phyloP scores from a whole-genome alignment of 53 echinoderm and acorn worm species.

The Paracentrotus lividus region DNA sequence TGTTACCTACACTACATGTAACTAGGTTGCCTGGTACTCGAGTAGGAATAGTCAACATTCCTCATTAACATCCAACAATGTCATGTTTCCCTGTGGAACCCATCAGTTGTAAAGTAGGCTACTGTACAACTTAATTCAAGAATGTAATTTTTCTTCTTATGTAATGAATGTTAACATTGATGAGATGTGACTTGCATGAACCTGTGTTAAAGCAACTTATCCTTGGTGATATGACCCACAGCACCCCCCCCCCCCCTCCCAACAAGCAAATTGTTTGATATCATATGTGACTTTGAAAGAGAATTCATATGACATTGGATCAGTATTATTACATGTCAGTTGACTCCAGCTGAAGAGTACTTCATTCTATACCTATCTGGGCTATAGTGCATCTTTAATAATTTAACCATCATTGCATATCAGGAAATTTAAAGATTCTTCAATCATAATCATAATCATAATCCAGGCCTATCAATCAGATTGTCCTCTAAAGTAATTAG shows the following conservation, averaged over 20 bases:
- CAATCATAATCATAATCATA: too few species aligned
- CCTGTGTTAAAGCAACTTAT: background rate
- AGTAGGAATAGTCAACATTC: background rate
- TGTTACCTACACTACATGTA: too few species aligned
- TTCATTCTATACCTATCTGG: background rate
- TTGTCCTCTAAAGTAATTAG: too few species aligned
- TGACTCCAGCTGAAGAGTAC: background rate
- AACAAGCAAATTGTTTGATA: background rate
- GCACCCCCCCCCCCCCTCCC: background rate
- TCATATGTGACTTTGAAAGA: conserved; percentile 26
- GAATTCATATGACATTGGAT: background rate
- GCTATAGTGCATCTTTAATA: too few species aligned
- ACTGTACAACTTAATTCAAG: background rate
- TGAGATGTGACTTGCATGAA: background rate
- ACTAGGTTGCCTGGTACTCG: background rate
- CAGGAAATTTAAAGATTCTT: too few species aligned
- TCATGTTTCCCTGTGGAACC: background rate
- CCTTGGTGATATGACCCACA: background rate
- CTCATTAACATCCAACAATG: background rate
- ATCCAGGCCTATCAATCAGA: too few species aligned
- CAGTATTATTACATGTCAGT: background rate
- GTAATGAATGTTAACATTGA: background rate
- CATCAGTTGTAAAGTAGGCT: background rate
- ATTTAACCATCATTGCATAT: too few species aligned
- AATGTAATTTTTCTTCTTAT: background rate